Evolutionary conservation across 2,113 vertebrate genomes (phyloP), one percentile per base, ranked within the genome.

Genomic region (Phoenicopterus ruber): DNA sequence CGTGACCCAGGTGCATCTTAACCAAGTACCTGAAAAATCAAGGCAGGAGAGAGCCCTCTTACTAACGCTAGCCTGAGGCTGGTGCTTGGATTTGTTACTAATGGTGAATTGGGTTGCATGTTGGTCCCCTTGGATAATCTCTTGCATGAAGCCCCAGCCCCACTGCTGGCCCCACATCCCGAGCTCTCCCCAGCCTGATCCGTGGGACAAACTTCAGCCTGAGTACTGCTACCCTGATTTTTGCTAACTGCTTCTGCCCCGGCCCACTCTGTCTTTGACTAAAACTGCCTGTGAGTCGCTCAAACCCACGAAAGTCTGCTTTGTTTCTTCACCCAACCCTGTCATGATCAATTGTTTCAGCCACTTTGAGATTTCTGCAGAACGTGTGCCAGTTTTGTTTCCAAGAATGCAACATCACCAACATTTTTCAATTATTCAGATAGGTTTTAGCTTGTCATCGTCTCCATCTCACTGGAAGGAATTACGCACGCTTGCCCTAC

Each of bases 351-450:
- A 95, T 94, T 96, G 91, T 91, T 90, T 49, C 86, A 89, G 72
- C 46, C 61, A 11, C 81, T 94, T 38, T 52, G 86, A 73, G 62
- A 55, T 80, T 73, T 91, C 84, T 83, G 86, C 14, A 10, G 86
- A 94, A 59, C 7, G 12, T 78, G 47, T 91, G 91, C 97, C 95
- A 97, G 70, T 95, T 94, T 73, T 58, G 90, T 90, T 96, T 96
- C 93, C 91, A 94, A 70, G 93, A 94, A 95, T 40, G 84, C 89
- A 90, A 13, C 89, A 91, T 66, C 89, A 92, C 65, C 86, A 91
- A 93, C 88, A 66, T 96, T 88, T 92, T 93, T 90, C 96, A 94
- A 63, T 91, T 97, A 94, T 80, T 93, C 87, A 31, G 91, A 94
- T 94, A 96, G 66, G 70, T 90, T 96, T 97, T 59, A 80, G 94